These are phyloP conservation scores for Brachyopa scutellaris DNA, from an alignment of 2,888 invertebrate genomes.

Conservation along the genomic window DNA sequence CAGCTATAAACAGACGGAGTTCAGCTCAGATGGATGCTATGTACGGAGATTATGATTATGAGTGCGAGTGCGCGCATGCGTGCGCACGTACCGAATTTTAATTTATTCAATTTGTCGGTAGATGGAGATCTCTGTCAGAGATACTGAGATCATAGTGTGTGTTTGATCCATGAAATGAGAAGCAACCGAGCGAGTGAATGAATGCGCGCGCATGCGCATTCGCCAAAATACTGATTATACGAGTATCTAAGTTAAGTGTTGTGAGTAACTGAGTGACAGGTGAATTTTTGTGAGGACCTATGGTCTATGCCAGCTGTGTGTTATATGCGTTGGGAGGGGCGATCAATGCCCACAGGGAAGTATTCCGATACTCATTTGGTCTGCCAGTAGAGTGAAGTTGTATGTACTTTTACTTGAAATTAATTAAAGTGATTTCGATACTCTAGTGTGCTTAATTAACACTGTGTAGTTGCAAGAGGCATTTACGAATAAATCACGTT, in stretches of 20 bases:
- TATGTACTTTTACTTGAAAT: slow-evolving; percentile 31
- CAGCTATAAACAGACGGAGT: slow-evolving; percentile 11
- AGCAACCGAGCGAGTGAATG: background rate
- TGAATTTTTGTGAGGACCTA: slow-evolving; percentile 45
- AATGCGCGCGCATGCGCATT: slow-evolving; percentile 1
- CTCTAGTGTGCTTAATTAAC: slow-evolving; percentile 22
- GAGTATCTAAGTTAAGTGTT: slow-evolving; percentile 1
- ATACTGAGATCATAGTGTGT: slow-evolving; percentile 56
- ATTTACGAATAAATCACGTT: slow-evolving; percentile 4
- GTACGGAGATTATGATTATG: slow-evolving; percentile 50
- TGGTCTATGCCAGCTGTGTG: slow-evolving; percentile 40
- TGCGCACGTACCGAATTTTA: slow-evolving; percentile 54
- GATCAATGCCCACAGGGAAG: background rate
- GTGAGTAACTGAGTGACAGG: slow-evolving; percentile 38
- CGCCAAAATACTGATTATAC: background rate
- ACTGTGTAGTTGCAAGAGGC: background rate
- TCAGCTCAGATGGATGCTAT: slow-evolving; percentile 37
- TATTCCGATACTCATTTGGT: slow-evolving; percentile 11
- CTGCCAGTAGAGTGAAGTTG: slow-evolving; percentile 5
- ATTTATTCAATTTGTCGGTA: slow-evolving; percentile 59
- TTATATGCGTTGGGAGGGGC: slow-evolving; percentile 8
- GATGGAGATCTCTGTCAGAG: slow-evolving; percentile 60
- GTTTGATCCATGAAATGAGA: slow-evolving; percentile 47
- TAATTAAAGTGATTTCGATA: slow-evolving; percentile 32
- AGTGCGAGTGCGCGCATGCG: slow-evolving; percentile 54